phyloP scores from a whole-genome alignment of 2,113 vertebrate genomes.

The Strix uralensis region DNA sequence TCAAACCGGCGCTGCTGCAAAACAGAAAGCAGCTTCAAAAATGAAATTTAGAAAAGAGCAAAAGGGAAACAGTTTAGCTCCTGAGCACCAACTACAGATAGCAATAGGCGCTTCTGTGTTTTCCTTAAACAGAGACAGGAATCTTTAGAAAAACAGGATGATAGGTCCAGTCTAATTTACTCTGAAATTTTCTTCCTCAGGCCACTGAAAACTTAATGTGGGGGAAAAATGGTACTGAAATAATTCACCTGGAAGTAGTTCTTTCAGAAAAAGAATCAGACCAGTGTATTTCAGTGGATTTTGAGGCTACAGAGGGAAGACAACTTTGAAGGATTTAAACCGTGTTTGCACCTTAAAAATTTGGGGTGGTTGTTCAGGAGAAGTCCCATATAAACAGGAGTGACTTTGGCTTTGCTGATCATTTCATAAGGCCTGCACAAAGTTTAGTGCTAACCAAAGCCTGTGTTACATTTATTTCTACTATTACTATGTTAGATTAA shows the following conservation, averaged over 20 bases:
- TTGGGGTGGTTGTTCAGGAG: not conserved
- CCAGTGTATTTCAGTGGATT: not conserved
- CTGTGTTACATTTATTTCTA: not conserved
- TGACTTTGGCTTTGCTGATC: not conserved
- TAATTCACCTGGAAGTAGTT: not conserved
- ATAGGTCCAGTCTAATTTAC: not conserved
- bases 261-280: not conserved
- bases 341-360: not conserved
- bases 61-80: not conserved
- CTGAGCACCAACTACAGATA: fast-evolving
- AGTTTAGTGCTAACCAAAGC: not conserved
- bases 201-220: not conserved
- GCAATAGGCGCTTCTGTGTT: not conserved
- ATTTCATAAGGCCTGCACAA: not conserved
- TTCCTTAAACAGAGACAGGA: not conserved
- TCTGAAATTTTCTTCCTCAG: not conserved
- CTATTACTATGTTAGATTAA: not conserved
- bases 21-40: not conserved
- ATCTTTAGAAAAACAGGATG: not conserved
- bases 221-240: not conserved
- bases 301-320: not conserved
- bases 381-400: not conserved
- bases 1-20: not conserved
- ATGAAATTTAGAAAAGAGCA: not conserved
- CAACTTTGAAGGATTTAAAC: not conserved